These are phyloP conservation scores for Paelopatides confundens DNA, from an alignment of 53 echinoderm and acorn worm species.

Conservation along the genomic window DNA sequence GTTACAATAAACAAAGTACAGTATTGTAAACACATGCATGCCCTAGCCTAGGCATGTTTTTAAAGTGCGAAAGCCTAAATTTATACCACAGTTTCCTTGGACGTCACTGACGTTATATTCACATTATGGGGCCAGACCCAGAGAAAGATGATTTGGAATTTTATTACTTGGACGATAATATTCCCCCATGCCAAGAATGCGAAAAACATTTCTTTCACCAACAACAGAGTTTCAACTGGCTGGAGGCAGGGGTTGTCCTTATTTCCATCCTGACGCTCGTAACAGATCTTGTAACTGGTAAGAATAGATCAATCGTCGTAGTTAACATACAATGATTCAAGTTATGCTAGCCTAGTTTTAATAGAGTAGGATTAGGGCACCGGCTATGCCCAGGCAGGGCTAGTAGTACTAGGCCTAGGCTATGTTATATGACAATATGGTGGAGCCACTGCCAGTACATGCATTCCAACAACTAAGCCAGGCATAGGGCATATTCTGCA, in stretches of 20 bases:
- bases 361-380: too few species aligned
- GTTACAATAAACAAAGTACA: too few species aligned
- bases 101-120: not conserved
- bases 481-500: too few species aligned
- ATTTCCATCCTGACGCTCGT: slow-evolving; percentile 82
- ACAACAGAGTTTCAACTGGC: slow-evolving; percentile 75
- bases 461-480: too few species aligned
- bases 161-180: slow-evolving; percentile 56
- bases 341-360: too few species aligned
- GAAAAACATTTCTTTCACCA: slow-evolving; percentile 74
- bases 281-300: slow-evolving; percentile 89
- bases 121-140: not conserved
- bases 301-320: slow-evolving; percentile 72
- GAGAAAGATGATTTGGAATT: not conserved
- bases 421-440: too few species aligned
- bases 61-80: too few species aligned
- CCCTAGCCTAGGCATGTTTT: not conserved
- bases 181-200: slow-evolving; percentile 78
- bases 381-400: too few species aligned
- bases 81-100: too few species aligned
- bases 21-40: too few species aligned
- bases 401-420: too few species aligned
- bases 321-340: not conserved
- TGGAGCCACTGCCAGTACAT: too few species aligned
- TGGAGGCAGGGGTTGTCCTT: slow-evolving; percentile 80